Conservation (phyloP, 2,113 vertebrate species). For the Perognathus longimembris region DNA sequence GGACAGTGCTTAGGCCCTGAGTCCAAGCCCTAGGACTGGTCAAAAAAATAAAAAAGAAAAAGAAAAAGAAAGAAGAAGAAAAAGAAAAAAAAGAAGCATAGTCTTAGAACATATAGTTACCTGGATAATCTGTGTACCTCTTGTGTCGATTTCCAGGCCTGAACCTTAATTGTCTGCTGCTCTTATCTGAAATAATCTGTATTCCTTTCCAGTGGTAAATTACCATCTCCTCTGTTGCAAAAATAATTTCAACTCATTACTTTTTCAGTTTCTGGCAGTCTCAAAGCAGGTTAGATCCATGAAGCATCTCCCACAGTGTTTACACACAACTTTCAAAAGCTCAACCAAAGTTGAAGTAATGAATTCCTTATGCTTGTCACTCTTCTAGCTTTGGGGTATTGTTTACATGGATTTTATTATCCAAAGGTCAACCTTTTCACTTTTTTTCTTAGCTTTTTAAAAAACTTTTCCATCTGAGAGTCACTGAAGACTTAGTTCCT, state of each 20-base stretch:
- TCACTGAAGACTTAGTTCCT: neutral
- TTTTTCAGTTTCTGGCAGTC: neutral
- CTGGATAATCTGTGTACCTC: neutral
- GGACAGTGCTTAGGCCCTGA: too few relatives aligned
- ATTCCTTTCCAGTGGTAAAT: neutral
- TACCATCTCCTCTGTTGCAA: neutral
- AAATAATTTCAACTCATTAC: slow-evolving; percentile 16
- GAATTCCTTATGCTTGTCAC: neutral
- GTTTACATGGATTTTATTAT: neutral
- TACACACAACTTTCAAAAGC: slow-evolving; percentile 15
- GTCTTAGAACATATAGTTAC: neutral
- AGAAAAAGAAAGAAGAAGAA: too few relatives aligned
- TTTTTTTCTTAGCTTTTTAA: neutral
- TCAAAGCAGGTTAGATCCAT: neutral
- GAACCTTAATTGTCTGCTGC: neutral
- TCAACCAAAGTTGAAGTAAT: slow-evolving; percentile 21
- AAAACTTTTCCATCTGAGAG: neutral
- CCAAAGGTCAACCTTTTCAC: neutral
- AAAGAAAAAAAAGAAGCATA: too few relatives aligned
- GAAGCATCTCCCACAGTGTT: neutral
- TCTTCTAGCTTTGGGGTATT: neutral
- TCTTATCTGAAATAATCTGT: neutral
- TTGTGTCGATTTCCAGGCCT: neutral
- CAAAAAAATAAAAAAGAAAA: too few relatives aligned
- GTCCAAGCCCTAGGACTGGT: too few relatives aligned